phyloP scores from a whole-genome alignment of 2,888 invertebrate genomes.

The Selenia dentaria region DNA sequence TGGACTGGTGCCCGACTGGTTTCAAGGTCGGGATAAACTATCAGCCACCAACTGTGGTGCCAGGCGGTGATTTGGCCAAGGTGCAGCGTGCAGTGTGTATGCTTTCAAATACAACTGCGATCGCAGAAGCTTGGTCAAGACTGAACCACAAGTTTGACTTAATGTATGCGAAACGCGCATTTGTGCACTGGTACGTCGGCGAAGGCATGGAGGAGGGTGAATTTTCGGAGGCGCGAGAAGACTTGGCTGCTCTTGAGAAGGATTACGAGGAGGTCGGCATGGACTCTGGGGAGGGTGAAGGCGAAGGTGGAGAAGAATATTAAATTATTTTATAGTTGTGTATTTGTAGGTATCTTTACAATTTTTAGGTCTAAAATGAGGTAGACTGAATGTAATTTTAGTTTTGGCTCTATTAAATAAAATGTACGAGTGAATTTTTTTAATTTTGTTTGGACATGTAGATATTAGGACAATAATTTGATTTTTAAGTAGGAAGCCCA shows the following conservation, averaged over 20 bases:
- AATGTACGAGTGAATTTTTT: conserved; percentile 46
- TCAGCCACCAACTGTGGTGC: conserved; percentile 93
- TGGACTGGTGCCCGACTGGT: conserved; percentile 95
- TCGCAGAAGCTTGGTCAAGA: conserved; percentile 98
- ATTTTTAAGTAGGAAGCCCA: too few relatives aligned
- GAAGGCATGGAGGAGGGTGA: conserved; percentile 95
- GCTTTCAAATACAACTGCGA: conserved; percentile 98
- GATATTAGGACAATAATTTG: too few relatives aligned
- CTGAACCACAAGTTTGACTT: conserved; percentile 97
- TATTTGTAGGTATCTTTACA: conserved; percentile 52
- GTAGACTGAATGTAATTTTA: conserved; percentile 30
- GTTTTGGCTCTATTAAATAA: conserved; percentile 39
- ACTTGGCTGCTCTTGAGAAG: conserved; percentile 89
- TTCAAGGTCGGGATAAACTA: conserved; percentile 95
- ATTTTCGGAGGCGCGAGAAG: conserved; percentile 91
- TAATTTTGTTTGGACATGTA: conserved; percentile 37
- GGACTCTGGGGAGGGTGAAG: conserved; percentile 93
- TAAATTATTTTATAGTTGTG: conserved; percentile 39
- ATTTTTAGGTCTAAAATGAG: conserved; percentile 46
- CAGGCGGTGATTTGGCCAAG: conserved; percentile 96
- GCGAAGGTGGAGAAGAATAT: conserved; percentile 92
- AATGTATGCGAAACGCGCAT: conserved; percentile 98
- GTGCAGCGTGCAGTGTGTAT: conserved; percentile 98
- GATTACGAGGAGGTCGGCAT: conserved; percentile 95
- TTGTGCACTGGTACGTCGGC: conserved; percentile 97